phyloP scores from a whole-genome alignment of 2,888 invertebrate genomes.

The Thereva unica region DNA sequence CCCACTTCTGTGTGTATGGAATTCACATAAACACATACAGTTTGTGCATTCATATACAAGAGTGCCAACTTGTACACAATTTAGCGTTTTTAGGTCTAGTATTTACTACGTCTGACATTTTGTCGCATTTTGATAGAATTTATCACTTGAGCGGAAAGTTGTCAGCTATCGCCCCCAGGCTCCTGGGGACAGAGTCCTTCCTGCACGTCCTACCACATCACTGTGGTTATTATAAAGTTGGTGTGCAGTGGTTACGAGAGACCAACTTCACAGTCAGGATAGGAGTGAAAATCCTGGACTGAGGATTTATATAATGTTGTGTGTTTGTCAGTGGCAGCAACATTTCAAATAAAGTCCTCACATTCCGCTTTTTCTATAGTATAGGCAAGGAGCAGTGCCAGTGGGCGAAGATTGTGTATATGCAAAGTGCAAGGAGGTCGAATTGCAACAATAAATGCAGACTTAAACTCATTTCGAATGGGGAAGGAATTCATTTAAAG shows the following conservation, averaged over 20 bases:
- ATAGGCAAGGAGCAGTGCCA: background rate
- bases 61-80: background rate
- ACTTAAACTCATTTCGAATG: background rate
- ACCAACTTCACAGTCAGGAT: background rate
- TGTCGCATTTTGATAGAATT: constrained; percentile 29
- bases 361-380: constrained; percentile 11
- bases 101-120: constrained; percentile 19
- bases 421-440: too few species aligned
- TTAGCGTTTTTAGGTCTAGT: constrained; percentile 18
- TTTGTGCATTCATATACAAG: too few species aligned
- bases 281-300: background rate
- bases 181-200: too few species aligned
- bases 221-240: too few species aligned
- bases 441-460: background rate
- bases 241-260: too few species aligned
- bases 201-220: too few species aligned
- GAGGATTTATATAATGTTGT: constrained; percentile 6
- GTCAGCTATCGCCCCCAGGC: constrained; percentile 12
- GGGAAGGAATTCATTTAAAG: constrained; percentile 15
- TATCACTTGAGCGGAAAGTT: constrained; percentile 20
- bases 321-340: constrained; percentile 15
- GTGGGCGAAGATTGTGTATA: too few species aligned
- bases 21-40: too few species aligned
- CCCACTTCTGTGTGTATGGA: too few species aligned
- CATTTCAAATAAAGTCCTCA: constrained; percentile 20